A percentile compares a stretch with the other conserved stretches of the same genome.
Evolutionary conservation across 1,140 invertebrate species (phyloP).

Genomic region (Conus ventricosus): DNA sequence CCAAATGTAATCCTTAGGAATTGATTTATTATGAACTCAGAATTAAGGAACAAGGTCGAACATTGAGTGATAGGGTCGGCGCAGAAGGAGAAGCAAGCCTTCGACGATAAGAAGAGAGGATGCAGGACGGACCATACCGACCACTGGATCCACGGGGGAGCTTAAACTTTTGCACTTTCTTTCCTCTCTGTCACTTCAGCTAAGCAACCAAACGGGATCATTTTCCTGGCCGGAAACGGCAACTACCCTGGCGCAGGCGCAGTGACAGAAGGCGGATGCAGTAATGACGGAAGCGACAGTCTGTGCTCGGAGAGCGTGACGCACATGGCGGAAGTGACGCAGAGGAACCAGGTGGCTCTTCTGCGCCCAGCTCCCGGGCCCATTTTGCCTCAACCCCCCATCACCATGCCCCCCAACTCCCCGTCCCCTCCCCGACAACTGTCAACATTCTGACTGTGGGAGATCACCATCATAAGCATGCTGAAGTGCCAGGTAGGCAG

Average conservation of each 20-base stretch:
- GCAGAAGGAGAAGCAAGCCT: too few species aligned
- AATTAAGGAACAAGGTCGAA: too few species aligned
- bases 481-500: conserved; percentile 30
- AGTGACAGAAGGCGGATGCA: neutral
- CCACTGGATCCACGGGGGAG: too few species aligned
- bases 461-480: neutral
- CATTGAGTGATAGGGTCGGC: too few species aligned
- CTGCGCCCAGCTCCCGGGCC: neutral
- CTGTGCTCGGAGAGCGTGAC: neutral
- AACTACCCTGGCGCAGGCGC: neutral
- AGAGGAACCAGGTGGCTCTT: too few species aligned
- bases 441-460: neutral
- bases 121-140: too few species aligned
- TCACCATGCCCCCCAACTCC: neutral
- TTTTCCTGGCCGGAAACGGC: conserved; percentile 23
- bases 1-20: too few species aligned
- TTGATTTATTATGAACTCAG: too few species aligned
- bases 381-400: conserved; percentile 21
- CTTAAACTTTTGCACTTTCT: neutral
- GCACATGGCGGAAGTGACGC: neutral
- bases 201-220: conserved; percentile 17
- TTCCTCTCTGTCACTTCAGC: conserved; percentile 1
- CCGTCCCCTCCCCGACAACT: neutral
- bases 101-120: too few species aligned
- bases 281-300: neutral